A percentile compares a stretch with the other conserved stretches of the same genome.
Evolutionary conservation across 2,797 vertebrate species (phyloP).

Genomic region (Argya squamiceps): DNA sequence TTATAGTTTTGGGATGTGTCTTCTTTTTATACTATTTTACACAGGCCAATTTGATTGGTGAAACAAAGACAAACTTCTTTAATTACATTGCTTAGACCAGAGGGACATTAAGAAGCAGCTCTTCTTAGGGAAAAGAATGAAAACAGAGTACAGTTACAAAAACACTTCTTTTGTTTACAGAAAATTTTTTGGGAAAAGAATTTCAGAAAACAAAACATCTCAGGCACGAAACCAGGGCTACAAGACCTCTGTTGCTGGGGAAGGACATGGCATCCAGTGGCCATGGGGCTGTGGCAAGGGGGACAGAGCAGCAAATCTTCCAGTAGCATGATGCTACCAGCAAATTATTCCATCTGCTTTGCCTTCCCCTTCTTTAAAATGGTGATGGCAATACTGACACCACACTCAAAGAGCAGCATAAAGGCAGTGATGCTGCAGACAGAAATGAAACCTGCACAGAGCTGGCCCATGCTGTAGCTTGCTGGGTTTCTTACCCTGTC

Average conservation of each 20-base stretch:
- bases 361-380: background rate
- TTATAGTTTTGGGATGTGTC: too few relatives aligned
- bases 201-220: too few relatives aligned
- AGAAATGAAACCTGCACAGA: background rate
- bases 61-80: too few relatives aligned
- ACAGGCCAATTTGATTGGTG: too few relatives aligned
- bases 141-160: too few relatives aligned
- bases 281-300: background rate
- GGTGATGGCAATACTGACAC: background rate
- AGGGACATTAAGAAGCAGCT: too few relatives aligned
- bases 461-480: background rate
- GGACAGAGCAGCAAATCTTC: background rate
- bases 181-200: too few relatives aligned
- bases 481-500: background rate
- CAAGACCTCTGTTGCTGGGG: background rate
- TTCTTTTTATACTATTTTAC: too few relatives aligned
- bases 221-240: too few relatives aligned
- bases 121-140: too few relatives aligned
- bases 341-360: background rate
- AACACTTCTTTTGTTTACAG: too few relatives aligned
- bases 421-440: background rate
- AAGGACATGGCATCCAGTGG: background rate
- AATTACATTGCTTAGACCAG: too few relatives aligned
- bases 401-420: background rate
- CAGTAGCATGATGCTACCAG: background rate